phyloP scores from a whole-genome alignment of 2,797 vertebrate species.

The Chlorospingus flavigularis region DNA sequence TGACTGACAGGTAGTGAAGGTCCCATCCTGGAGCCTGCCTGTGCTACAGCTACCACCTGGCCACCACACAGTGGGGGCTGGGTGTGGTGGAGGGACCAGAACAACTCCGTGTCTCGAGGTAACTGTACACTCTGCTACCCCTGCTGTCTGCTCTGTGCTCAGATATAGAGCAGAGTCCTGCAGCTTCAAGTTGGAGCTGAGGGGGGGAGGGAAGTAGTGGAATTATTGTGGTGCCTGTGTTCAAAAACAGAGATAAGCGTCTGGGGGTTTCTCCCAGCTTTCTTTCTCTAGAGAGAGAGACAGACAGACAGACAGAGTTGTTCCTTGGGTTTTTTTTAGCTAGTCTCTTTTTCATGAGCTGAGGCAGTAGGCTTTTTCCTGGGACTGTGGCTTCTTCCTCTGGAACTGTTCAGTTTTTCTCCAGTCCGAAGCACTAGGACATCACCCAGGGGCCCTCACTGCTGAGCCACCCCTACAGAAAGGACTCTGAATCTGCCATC shows the following conservation, averaged over 20 bases:
- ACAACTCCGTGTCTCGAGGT: not conserved
- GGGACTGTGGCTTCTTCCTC: not conserved
- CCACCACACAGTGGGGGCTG: accelerated
- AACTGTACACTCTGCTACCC: not conserved
- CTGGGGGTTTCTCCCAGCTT: not conserved
- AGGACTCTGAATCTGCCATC: not conserved
- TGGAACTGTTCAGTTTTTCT: not conserved
- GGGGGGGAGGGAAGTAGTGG: accelerated
- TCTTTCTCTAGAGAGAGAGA: not conserved
- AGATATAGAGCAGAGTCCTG: not conserved
- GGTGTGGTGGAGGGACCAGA: accelerated
- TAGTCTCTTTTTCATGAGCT: not conserved
- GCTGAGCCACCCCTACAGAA: not conserved
- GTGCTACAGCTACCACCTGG: accelerated
- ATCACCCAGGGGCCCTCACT: accelerated
- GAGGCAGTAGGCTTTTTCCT: not conserved
- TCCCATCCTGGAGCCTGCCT: not conserved
- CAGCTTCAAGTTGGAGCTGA: not conserved
- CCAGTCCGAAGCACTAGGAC: accelerated
- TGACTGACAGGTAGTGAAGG: not conserved
- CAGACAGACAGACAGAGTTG: not conserved
- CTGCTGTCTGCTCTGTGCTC: not conserved
- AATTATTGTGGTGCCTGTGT: not conserved
- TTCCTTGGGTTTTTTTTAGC: not conserved
- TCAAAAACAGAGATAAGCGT: not conserved